Evolutionary conservation across 1,140 invertebrate species (phyloP).

Genomic region (Teleogryllus occipitalis): DNA sequence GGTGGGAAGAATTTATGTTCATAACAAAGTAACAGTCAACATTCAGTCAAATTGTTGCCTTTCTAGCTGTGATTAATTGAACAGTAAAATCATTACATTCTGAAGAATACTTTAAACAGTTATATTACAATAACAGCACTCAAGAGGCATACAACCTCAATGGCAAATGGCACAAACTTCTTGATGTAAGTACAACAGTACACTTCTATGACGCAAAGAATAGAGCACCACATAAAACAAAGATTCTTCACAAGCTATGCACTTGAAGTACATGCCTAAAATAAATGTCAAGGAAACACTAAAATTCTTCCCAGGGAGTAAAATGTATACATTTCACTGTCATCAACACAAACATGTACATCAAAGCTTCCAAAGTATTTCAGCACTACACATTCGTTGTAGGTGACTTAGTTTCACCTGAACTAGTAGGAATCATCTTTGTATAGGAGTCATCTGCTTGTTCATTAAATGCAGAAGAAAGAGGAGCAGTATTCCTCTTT

Average conservation of each 20-base stretch:
- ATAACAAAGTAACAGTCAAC: not conserved
- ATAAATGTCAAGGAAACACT: not conserved
- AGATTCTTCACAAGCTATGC: not conserved
- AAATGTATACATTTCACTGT: not conserved
- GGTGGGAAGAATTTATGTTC: not conserved
- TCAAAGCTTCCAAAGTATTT: not conserved
- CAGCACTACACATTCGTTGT: slow-evolving; percentile 14
- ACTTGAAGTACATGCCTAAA: not conserved
- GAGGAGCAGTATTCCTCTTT: slow-evolving; percentile 8
- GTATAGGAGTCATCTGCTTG: slow-evolving; percentile 9
- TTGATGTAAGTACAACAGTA: not conserved
- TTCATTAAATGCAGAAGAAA: slow-evolving; percentile 10
- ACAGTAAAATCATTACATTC: not conserved
- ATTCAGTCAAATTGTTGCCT: not conserved
- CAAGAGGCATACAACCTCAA: not conserved
- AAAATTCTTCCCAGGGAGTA: not conserved
- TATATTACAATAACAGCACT: not conserved
- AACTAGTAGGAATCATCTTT: slow-evolving; percentile 14
- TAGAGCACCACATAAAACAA: too few species aligned
- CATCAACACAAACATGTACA: not conserved
- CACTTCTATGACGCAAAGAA: slow-evolving; percentile 7
- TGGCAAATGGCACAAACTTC: not conserved
- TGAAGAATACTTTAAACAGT: not conserved
- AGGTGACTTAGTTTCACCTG: slow-evolving; percentile 14
- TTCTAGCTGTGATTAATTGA: not conserved